Base-by-base conservation (phyloP, 2,797 vertebrate species). In the Danio jaintianensis region DNA sequence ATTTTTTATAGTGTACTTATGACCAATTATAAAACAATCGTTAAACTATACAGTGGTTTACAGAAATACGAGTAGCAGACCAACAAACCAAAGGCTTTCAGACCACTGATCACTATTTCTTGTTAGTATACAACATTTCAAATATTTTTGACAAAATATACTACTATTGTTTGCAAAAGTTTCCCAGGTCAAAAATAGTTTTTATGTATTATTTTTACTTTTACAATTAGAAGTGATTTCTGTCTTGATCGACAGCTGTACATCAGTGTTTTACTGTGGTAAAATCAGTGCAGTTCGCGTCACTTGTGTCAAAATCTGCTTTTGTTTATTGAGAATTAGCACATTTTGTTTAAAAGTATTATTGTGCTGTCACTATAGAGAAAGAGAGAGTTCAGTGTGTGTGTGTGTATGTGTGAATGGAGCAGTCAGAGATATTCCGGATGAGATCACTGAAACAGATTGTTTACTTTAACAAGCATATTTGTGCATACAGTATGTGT, bases 401-500 rank as follows among this genome's bases (percentile, higher is more conserved):
- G 5, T 8, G 15, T 53, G 15, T 56, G 43, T 18, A 38, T 16
- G 18, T 6, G 13, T 48, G 53, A 43, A 78, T 4, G 36, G 64
- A 29, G 74, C 47, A 43, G 70, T 53, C 8, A 18, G 56, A 67
- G 45, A 62, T 22, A 75, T 68, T 53, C 45, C 18, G 15, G 52
- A 64, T 70, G 53, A 86, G 79, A 86, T 72, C 88, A 84, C 78
- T 74, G 82, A 84, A 68, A 38, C 42, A 68, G 16, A 59, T 67
- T 58, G 63, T 56, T 78, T 78, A 69, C 76, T 68, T 55, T 58
- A 78, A 18, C 15, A 47, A 58, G 55, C 38, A 67, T 47, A 78
- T 10, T 47, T 67, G 20, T 58, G 20, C 12, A 11, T 67, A 2
- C 45, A 1, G 29, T 52, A 10, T 63, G 20, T n/a, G 36, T n/a